Evolutionary conservation across 2,113 vertebrate species (phyloP), one percentile per base, ranked within the genome.

Genomic region (Elephantulus edwardii): DNA sequence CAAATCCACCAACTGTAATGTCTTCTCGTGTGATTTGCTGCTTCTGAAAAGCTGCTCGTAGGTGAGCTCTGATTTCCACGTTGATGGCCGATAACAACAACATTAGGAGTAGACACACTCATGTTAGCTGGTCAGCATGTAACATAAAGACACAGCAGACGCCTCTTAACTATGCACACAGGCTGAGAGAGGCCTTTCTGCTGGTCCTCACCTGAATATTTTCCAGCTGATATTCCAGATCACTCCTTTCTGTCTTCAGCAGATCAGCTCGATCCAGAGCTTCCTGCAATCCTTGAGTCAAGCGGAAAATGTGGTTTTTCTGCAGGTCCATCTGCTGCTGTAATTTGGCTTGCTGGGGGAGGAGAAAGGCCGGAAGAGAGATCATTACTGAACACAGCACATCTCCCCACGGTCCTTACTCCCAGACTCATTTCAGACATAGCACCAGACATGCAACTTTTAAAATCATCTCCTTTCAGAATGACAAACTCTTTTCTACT

Each of bases 281-380:
- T 28, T 99, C 99, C 90, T 99, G 99, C 88, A 99, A 98, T n/a
- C 99, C 99, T 97, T 99, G 99, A 26, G 99, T 99, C 95, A 99
- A 97, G 33, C 99, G 98, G 97, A 99, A 99, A 93, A 99, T 99
- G 96, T 99, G 99, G 42, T 97, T 99, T 97, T 99, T 99, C 94
- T 99, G 99, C 93, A 99, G 97, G 91, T 99, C 99, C 98, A 99
- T 98, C 97, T 99, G 99, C 97, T 99, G 99, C 97, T 99, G 99
- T 91, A 99, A 97, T 83, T 99, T 99, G 92, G 98, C 98, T 97
- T 99, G 99, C 99, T 99, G 94, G 85, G 87, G 86, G 71, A 84
- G n/a, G 50, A 76, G 94, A 90, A 93, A 92, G 83, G 44, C 40
- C 84, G 30, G 74, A 14, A 64, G 66, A 46, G 68, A 56, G 83